Conservation (phyloP, 2,113 vertebrate species). For the Hippocampus abdominalis region DNA sequence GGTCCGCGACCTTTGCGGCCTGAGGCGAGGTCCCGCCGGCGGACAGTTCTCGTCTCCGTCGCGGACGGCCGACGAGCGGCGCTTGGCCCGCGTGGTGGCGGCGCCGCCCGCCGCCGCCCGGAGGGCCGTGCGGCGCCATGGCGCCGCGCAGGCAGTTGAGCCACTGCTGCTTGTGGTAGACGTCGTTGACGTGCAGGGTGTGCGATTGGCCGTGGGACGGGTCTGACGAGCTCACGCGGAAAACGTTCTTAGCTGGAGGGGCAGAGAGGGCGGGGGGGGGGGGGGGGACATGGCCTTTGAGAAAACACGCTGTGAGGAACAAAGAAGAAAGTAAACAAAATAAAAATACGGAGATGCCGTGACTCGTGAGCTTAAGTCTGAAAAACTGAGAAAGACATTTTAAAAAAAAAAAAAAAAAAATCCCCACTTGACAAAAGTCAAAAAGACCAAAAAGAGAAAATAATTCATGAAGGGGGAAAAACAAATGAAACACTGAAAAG, state of each 20-base stretch:
- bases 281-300: no score
- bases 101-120: slow-evolving; percentile 11
- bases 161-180: slow-evolving; percentile 99
- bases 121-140: slow-evolving; percentile 50
- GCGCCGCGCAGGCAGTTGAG: slow-evolving; percentile 85
- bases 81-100: slow-evolving; percentile 11
- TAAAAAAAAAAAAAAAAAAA: no score
- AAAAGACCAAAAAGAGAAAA: no score
- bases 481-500: no score
- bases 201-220: slow-evolving; percentile 81
- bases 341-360: not conserved
- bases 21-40: slow-evolving; percentile 37
- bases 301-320: not conserved
- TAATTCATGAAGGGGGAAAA: no score
- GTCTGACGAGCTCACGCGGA: slow-evolving; percentile 86
- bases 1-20: slow-evolving; percentile 52
- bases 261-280: no score
- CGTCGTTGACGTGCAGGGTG: slow-evolving; percentile 87
- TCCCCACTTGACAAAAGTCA: no score
- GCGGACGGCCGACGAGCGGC: slow-evolving; percentile 23
- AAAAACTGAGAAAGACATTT: no score
- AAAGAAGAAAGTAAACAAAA: not conserved
- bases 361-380: no score
- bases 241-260: slow-evolving; percentile 86
- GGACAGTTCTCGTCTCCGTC: slow-evolving; percentile 54